Base-by-base conservation (phyloP, 2,888 invertebrate species). In the Drosophila barbarae region DNA sequence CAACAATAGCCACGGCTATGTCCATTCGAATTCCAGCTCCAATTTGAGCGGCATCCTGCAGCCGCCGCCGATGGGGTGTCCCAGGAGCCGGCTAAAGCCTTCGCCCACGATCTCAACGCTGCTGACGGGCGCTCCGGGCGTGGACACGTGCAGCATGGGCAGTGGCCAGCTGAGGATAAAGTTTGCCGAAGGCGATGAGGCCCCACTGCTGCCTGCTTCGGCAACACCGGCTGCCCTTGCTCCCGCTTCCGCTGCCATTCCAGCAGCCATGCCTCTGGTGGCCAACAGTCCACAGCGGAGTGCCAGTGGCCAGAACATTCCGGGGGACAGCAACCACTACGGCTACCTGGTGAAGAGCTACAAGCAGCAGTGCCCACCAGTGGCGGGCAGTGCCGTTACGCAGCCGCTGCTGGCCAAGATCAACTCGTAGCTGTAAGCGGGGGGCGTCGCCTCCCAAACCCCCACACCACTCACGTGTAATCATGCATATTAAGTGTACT, bases 351-450 rank as follows among this genome's bases (percentile, higher is more conserved):
- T 87, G 58, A 87, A 86, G 72, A 89, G 88, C 74, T 82, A 86
- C 52, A 80, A 78, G 50, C 87, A 88, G 68, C 74, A 73, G 30
- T 71, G 61, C 38, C 66, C 68, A 1, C 50, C 60, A n/a, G 58
- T 74, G 44, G 35, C 58, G 38, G 74, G 54, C 51, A 71, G 71
- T 59, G 74, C 75, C 42, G 87, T 87, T 1, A 87, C 87, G 12
- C 89, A 89, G 64, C 89, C 89, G 26, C 75, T 89, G 46, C 63
- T 89, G 71, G 82, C 86, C 30, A 87, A 86, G 77, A 88, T 88
- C 47, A 88, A 88, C 78, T 85, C 87, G 51, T 87, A 87, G 75
- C 66, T 64, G 46, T 77, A 79, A 71, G 65, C 30, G 26, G 47
- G 53, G 32, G 65, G 47, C 36, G 46, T 1, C 18, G 42, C 26